A percentile compares a stretch with the other conserved stretches of the same genome.
These are phyloP conservation scores for Hemithea aestivaria DNA, from an alignment of 2,888 invertebrate genomes.

Conservation along the genomic window DNA sequence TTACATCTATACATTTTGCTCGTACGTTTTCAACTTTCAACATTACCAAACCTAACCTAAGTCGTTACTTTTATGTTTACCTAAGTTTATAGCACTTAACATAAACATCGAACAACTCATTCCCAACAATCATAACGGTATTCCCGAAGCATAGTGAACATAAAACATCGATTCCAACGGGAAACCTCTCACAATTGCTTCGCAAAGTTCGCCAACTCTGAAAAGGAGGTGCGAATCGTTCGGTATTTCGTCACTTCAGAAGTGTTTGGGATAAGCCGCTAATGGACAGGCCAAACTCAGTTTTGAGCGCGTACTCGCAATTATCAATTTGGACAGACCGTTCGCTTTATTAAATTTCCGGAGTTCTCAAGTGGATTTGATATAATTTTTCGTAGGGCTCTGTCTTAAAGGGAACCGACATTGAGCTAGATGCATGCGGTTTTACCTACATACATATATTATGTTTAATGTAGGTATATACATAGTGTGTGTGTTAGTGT, in stretches of 20 bases:
- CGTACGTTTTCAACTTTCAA: too few species aligned
- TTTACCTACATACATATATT: too few species aligned
- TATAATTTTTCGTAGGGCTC: too few species aligned
- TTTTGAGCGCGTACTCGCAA: slow-evolving; percentile 3
- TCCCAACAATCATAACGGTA: slow-evolving; percentile 10
- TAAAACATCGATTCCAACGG: slow-evolving; percentile 23
- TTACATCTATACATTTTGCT: too few species aligned
- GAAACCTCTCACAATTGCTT: slow-evolving; percentile 22
- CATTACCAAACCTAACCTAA: too few species aligned
- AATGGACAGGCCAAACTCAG: slow-evolving; percentile 16
- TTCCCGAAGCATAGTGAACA: slow-evolving; percentile 19
- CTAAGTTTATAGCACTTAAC: not conserved
- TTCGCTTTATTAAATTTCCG: slow-evolving; percentile 1
- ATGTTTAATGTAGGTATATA: too few species aligned
- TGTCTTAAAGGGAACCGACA: too few species aligned
- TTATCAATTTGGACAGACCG: slow-evolving; percentile 11
- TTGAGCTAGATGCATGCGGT: too few species aligned
- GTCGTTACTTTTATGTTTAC: not conserved
- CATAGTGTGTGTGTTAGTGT: too few species aligned
- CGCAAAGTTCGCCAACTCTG: slow-evolving; percentile 22
- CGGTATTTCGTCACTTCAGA: slow-evolving; percentile 18
- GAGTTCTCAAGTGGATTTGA: not conserved
- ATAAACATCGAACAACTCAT: slow-evolving; percentile 9
- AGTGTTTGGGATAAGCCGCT: slow-evolving; percentile 16
- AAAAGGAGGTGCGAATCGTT: slow-evolving; percentile 12